Base-by-base conservation (phyloP, 1,140 invertebrate genomes). In the Laupala kohalensis region DNA sequence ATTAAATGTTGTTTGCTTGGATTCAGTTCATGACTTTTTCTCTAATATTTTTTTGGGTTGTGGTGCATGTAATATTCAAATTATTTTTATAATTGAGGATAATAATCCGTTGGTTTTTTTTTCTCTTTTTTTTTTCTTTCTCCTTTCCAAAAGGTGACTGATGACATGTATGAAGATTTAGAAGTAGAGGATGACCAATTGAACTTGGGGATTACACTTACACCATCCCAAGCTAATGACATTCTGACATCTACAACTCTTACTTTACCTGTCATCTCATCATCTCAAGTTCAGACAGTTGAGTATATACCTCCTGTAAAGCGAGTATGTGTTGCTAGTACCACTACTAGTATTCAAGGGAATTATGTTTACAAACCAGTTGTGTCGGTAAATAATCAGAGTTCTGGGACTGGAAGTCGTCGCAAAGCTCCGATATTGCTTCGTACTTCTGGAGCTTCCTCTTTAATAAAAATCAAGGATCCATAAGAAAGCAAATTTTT, bases 361-460 rank as follows among this genome's bases (percentile, higher is more conserved):
- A 82, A 83, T 74, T 84, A 83, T 62, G 77, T 83, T 0, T 83
- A 82, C 72, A 81, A 83, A 70, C 78, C 80, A 5, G 79, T 83
- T 12, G 71, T 69, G n/a, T 26, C 53, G 15, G 19, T 30, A 64
- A 23, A 23, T 65, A 37, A 19, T 13, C 19, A n/a, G 4, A 67
- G 26, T 68, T 26, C 53, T 19, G 23, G 25, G 5, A 26, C 3
- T 64, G 37, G 25, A 15, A 27, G 24, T 26, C 53, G 69, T 24
- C 62, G 69, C 23, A 71, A 71, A 64, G 27, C 69, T 13, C 69
- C 69, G 2, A 23, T 71, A 12, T 53, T 71, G 9, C 69, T 71
- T 29, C 69, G 69, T 28, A 28, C 69, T 12, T 29, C 69, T 23
- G 27, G 30, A 26, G 69, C 69, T 64, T 71, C 69, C 12, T 71